Evolutionary conservation across 2,113 vertebrate genomes (phyloP).

Genomic region (Chaetodon trifascialis): DNA sequence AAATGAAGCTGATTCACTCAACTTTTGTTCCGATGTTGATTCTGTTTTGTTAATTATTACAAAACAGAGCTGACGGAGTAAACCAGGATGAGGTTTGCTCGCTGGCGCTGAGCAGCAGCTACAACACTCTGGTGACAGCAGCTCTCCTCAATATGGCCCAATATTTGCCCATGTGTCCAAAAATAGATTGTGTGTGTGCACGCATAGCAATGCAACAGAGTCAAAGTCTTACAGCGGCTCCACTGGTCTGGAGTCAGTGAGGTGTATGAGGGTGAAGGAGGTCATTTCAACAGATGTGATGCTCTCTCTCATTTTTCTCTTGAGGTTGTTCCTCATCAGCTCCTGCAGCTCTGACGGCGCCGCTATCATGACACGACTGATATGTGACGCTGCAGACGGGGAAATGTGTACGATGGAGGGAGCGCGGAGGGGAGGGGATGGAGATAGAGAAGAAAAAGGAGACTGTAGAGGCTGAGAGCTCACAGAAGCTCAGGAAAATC

Average conservation of each 20-base stretch:
- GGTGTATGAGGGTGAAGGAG: constrained; percentile 26
- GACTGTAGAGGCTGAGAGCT: not conserved
- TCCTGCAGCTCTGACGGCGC: constrained; percentile 23
- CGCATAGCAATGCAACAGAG: not conserved
- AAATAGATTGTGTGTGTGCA: constrained; percentile 36
- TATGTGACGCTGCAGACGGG: not conserved
- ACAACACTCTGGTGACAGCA: constrained; percentile 14
- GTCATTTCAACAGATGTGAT: constrained; percentile 37
- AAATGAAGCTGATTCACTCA: not conserved
- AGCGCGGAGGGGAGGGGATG: not conserved
- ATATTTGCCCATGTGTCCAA: constrained; percentile 24
- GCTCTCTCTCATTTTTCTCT: constrained; percentile 18
- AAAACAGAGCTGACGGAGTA: not conserved
- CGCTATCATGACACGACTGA: constrained; percentile 13
- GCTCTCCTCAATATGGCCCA: constrained; percentile 13
- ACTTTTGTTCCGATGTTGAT: not conserved
- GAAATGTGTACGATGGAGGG: not conserved
- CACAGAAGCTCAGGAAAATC: constrained; percentile 12
- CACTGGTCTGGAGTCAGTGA: constrained; percentile 28
- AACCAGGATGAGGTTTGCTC: not conserved
- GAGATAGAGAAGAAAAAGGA: not conserved
- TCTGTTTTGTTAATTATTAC: too few species aligned
- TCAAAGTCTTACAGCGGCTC: constrained; percentile 20
- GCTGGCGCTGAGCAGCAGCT: constrained; percentile 1
- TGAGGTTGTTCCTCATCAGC: constrained; percentile 22